Evolutionary conservation across 2,888 invertebrate species (phyloP), one percentile per base, ranked within the genome.

Genomic region (Tetragonisca angustula): DNA sequence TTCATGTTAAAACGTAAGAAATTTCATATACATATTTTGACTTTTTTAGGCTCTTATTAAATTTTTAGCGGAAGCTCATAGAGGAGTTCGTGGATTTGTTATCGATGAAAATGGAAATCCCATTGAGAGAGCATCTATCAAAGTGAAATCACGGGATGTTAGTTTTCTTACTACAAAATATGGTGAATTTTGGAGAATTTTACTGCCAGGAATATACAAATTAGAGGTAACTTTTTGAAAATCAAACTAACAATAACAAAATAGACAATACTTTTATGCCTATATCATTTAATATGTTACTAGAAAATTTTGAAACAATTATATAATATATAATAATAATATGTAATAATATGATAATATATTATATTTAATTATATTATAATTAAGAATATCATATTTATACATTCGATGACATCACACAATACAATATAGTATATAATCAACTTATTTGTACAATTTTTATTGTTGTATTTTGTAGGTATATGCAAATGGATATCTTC

Each of bases 131-230:
- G 98, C 97, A 17, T 96, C 97, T 13, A 95, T 98, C 83, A 97
- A 97, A 92, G 96, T 99, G 61, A 97, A 97, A 93, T 97, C 97
- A 0, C 96, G 98, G 72, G 97, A 98, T 92, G 97, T 98, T 89
- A 96, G 97, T 73, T 98, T 98, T 94, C 97, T 97, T 94, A 97
- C 97, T 74, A 98, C 98, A 15, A 97, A 97, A 93, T 97, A 97
- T 93, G 99, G 99, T n/a, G 99, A 99, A 94, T 99, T 97, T 95
- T 99, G 98, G 98, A 96, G 98, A 92, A 97, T 99, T 83, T 95
- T 99, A 36, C 95, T 98, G 83, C 98, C 99, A 1, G 98, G 98
- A 88, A 95, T 96, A 75, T 99, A 99, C 94, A 97, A 96, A 90
- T 95, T 98, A 21, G 97, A 98, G 95, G 98, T 98, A 94, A 93